phyloP scores from a whole-genome alignment of 2,797 vertebrate species.

The Etheostoma nigrum region DNA sequence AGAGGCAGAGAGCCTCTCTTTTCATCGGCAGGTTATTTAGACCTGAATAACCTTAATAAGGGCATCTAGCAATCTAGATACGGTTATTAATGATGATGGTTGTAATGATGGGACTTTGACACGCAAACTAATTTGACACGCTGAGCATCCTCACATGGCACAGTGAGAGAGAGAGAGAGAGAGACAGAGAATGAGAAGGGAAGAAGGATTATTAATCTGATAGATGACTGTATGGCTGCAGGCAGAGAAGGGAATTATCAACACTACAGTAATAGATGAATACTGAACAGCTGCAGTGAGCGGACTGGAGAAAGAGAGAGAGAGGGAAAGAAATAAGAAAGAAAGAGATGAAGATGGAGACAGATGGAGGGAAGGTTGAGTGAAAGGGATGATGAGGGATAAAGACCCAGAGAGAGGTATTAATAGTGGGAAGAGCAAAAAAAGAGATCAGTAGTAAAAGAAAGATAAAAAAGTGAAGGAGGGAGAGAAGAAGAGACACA shows the following conservation, averaged over 20 bases:
- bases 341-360: slow-evolving; percentile 63
- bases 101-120: slow-evolving; percentile 80
- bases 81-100: slow-evolving; percentile 76
- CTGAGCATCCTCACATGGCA: slow-evolving; percentile 67
- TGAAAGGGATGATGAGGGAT: slow-evolving; percentile 71
- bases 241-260: slow-evolving; percentile 85
- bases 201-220: slow-evolving; percentile 85
- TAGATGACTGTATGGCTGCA: slow-evolving; percentile 85
- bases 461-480: slow-evolving; percentile 54
- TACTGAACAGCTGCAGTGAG: slow-evolving; percentile 82
- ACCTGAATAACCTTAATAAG: slow-evolving; percentile 75
- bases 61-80: slow-evolving; percentile 65
- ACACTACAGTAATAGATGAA: slow-evolving; percentile 87
- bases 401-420: slow-evolving; percentile 69
- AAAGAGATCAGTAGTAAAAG: slow-evolving; percentile 60
- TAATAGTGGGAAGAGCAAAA: slow-evolving; percentile 70
- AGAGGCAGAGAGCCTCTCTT: slow-evolving; percentile 3
- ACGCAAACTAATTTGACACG: slow-evolving; percentile 78
- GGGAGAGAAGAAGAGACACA: slow-evolving; percentile 65
- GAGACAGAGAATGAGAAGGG: slow-evolving; percentile 54
- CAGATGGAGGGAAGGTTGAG: slow-evolving; percentile 71
- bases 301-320: slow-evolving; percentile 56
- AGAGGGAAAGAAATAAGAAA: slow-evolving; percentile 48
- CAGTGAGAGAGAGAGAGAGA: slow-evolving; percentile 45
- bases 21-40: slow-evolving; percentile 69